Evolutionary conservation across 2,888 invertebrate species (phyloP).

Genomic region (Vesta saturnalis): DNA sequence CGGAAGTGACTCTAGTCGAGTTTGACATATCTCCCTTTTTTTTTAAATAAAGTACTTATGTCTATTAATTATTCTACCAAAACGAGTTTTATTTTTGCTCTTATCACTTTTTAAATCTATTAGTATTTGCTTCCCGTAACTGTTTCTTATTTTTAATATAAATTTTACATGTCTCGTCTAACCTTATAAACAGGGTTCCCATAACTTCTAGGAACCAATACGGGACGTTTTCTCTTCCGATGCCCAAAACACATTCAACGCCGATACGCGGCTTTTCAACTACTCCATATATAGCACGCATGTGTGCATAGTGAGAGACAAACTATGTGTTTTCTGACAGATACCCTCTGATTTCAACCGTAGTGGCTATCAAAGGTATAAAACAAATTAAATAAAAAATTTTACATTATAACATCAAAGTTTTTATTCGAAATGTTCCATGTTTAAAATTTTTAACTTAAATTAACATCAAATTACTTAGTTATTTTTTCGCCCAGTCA

Average conservation of each 20-base stretch:
- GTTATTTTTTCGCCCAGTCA: constrained; percentile 3
- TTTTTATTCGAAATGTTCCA: constrained; percentile 3
- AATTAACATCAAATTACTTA: constrained; percentile 2
- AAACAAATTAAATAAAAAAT: constrained; percentile 9
- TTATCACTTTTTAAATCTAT: too few species aligned
- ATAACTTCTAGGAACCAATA: constrained; percentile 14
- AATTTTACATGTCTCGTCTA: too few species aligned
- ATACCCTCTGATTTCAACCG: not conserved
- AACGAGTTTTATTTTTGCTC: too few species aligned
- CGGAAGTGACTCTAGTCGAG: too few species aligned
- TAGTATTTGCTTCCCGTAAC: too few species aligned
- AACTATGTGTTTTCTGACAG: constrained; percentile 2
- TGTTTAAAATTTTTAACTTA: constrained; percentile 1
- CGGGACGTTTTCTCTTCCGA: constrained; percentile 7
- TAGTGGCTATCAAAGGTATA: not conserved
- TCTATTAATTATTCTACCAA: too few species aligned
- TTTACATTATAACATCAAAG: constrained; percentile 3
- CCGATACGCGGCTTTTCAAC: constrained; percentile 3
- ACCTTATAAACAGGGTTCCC: not conserved
- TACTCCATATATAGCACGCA: not conserved
- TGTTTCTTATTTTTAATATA: too few species aligned
- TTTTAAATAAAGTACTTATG: too few species aligned
- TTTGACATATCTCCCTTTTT: too few species aligned
- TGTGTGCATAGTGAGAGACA: not conserved
- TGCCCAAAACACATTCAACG: constrained; percentile 2